phyloP scores from a whole-genome alignment of 2,888 invertebrate genomes.

The Rhagonycha lutea region DNA sequence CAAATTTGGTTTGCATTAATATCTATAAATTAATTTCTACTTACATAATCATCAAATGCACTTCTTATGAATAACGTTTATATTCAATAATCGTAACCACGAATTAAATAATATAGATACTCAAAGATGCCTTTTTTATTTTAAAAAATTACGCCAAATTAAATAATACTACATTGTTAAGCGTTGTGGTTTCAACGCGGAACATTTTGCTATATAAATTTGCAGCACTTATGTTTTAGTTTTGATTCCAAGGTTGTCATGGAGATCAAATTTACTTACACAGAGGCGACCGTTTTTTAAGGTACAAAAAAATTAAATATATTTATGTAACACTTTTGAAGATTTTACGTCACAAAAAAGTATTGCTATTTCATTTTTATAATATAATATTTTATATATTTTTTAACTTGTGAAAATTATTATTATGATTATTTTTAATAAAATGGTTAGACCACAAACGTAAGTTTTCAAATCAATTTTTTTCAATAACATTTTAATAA shows the following conservation, averaged over 20 bases:
- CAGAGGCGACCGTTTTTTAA: slow-evolving; percentile 15
- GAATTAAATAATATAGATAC: background rate
- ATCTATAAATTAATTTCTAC: background rate
- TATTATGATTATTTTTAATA: no score
- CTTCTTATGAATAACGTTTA: background rate
- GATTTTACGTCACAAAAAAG: background rate
- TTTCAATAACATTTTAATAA: no score
- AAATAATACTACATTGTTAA: background rate
- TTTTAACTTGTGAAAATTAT: no score
- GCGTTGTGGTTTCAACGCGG: background rate
- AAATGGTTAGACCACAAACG: no score
- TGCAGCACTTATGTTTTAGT: slow-evolving; percentile 15
- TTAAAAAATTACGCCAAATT: background rate
- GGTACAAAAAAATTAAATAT: background rate
- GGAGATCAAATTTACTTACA: slow-evolving; percentile 11
- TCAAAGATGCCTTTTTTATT: background rate
- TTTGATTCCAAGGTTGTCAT: slow-evolving; percentile 31
- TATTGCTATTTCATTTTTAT: background rate
- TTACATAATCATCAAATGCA: background rate
- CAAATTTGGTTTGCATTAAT: background rate
- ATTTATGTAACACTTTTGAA: background rate
- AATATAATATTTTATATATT: no score
- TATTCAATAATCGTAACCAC: background rate
- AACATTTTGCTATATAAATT: background rate
- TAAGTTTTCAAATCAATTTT: no score